Percentiles rank a stretch among this genome's conserved stretches.
Evolutionary conservation across 2,888 invertebrate species (phyloP).

Genomic region (Machimus rusticus): DNA sequence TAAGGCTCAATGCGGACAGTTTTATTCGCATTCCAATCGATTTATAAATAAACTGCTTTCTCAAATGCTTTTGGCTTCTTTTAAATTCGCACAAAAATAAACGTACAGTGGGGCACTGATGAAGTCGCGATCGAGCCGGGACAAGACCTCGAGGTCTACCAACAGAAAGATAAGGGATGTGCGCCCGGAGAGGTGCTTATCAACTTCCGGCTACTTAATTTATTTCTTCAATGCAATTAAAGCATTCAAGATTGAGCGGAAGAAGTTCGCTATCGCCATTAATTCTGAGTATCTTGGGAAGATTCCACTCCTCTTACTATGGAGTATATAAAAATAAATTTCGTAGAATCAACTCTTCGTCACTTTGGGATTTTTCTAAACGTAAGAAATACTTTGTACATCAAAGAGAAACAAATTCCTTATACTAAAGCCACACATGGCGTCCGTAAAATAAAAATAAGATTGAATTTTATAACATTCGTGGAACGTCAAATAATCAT

Average conservation of each 20-base stretch:
- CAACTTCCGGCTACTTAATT: neutral
- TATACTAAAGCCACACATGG: neutral
- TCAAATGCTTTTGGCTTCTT: neutral
- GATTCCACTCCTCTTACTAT: neutral
- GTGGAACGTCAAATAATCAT: neutral
- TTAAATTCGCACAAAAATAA: neutral
- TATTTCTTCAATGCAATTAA: neutral
- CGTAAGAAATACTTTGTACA: neutral
- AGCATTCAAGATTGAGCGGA: neutral
- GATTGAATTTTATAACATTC: neutral
- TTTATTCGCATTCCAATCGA: slow-evolving; percentile 36
- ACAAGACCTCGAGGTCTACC: neutral
- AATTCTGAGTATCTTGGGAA: neutral
- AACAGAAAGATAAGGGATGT: neutral
- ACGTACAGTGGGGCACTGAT: neutral
- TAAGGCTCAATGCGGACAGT: slow-evolving; percentile 39
- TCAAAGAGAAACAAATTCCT: neutral
- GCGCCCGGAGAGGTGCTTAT: neutral
- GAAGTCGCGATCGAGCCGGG: neutral
- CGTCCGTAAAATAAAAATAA: neutral
- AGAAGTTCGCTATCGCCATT: neutral
- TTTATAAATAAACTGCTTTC: slow-evolving; percentile 40
- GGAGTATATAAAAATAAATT: neutral
- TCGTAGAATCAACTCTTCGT: neutral
- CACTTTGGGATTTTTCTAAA: neutral